Evolutionary conservation across 2,888 invertebrate species (phyloP).

Genomic region (Apocheima hispidaria): DNA sequence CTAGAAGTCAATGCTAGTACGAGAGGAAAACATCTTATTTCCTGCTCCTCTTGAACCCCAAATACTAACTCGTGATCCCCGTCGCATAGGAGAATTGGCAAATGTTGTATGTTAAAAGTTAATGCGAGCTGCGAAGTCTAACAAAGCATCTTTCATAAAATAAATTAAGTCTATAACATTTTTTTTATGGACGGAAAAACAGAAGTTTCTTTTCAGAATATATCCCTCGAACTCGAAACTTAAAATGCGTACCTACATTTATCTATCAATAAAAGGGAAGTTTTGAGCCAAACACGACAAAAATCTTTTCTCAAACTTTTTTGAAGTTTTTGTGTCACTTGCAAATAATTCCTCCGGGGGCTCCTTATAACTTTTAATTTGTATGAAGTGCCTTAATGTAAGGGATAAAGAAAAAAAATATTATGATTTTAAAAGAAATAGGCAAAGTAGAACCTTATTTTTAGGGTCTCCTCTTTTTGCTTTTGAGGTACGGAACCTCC

Average conservation of each 20-base stretch:
- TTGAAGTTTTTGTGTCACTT: conserved; percentile 25
- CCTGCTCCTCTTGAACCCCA: too few relatives aligned
- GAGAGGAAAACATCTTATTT: too few relatives aligned
- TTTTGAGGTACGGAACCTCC: not conserved
- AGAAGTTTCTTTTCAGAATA: conserved; percentile 7
- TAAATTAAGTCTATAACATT: conserved; percentile 3
- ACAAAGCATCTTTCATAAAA: not conserved
- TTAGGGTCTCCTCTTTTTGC: not conserved
- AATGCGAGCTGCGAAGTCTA: too few relatives aligned
- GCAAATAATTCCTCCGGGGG: conserved; percentile 18
- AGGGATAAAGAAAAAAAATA: conserved; percentile 9
- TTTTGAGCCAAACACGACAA: conserved; percentile 21
- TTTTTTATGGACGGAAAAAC: conserved; percentile 10
- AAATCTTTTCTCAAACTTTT: conserved; percentile 22
- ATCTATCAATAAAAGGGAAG: conserved; percentile 17
- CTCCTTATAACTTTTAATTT: conserved; percentile 30
- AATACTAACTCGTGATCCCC: too few relatives aligned
- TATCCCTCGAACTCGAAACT: conserved; percentile 7
- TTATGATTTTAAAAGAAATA: conserved; percentile 2
- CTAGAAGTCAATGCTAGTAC: too few relatives aligned
- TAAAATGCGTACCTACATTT: conserved; percentile 18
- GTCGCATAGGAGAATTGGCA: too few relatives aligned
- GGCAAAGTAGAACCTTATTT: too few relatives aligned
- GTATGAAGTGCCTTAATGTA: conserved; percentile 23
- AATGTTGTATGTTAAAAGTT: too few relatives aligned